These are phyloP conservation scores for human (Homo sapiens) DNA, from an alignment of 2,113 vertebrate genomes.

Conservation along the genomic window GRCh38 chrX:102865001-102865500, in stretches of 20 bases:
- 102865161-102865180: background rate
- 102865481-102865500: background rate
- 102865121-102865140: background rate
- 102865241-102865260: background rate
- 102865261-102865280: background rate
- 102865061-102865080: background rate
- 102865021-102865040: background rate
- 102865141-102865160: background rate
- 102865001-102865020: background rate
- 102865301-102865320: background rate
- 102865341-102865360: background rate
- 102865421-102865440: background rate
- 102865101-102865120: background rate
- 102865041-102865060: background rate
- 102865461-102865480: background rate
- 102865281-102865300: background rate
- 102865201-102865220: background rate
- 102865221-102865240: background rate
- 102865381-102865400: background rate
- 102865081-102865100: background rate
- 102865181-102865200: background rate
- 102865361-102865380: background rate
- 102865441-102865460: background rate
- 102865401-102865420: background rate
- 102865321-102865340: background rate